Base-by-base conservation (phyloP, 2,888 invertebrate genomes). In the Rhagophthalmus giganteus region DNA sequence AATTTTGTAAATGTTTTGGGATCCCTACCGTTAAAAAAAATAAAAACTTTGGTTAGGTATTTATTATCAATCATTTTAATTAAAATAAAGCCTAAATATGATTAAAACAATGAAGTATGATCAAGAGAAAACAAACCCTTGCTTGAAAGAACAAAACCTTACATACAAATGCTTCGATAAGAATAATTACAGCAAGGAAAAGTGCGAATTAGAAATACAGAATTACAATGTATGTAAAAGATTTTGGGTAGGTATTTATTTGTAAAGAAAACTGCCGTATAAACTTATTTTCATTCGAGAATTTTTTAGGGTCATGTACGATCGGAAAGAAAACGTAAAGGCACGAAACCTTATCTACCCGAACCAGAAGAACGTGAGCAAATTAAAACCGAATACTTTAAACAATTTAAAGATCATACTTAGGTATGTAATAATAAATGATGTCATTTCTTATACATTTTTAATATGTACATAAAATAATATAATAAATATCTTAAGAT, bases 221-320 rank as follows among this genome's bases (percentile, higher is more conserved):
- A 93, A 93, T 71, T 91, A 90, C 67, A 87, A 83, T 54, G 81
- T 78, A 2, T 93, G 92, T 71, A 87, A 84, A 71, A 81, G 82
- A 54, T 92, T 93, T 76, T 93, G 92, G 93, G 92, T 90, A 79
- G 74, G 72, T 46, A 9, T 3, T 6, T 6, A 24, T 7, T 24
- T 24, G 24, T 7, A 24, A 24, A 24, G 24, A 6, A 24, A 24
- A 6, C 7, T 24, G 5, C 24, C 5, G 24, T 7, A 6, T 24
- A 24, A 24, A 6, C 24, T 24, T 24, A 24, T n/a, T n/a, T n/a
- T n/a, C n/a, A n/a, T n/a, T n/a, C n/a, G n/a, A n/a, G n/a, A n/a
- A n/a, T 13, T 4, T 73, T 79, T 41, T 67, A 89, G 89, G 78
- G 78, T 49, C 74, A 77, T 60, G 78, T 88, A 0, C 76, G 72